A percentile compares a stretch with the other conserved stretches of the same genome.
These are phyloP conservation scores for Oreocharis arfaki DNA, from an alignment of 2,113 vertebrate species.

Conservation along the genomic window DNA sequence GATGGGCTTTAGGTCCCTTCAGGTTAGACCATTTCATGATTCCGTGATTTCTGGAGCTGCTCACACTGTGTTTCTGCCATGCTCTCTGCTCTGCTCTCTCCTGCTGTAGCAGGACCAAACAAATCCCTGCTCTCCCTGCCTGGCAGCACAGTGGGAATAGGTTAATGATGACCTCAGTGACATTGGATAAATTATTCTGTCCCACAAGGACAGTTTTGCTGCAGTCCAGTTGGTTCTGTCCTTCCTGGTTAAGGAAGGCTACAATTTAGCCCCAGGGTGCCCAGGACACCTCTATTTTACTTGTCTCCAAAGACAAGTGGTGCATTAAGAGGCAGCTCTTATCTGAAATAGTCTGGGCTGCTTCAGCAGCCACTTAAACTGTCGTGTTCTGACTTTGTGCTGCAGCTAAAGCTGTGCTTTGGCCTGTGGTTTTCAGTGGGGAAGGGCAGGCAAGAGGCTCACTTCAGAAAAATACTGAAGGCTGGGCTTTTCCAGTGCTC, in stretches of 20 bases:
- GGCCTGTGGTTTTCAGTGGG: background rate
- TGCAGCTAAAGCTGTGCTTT: background rate
- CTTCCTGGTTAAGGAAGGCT: background rate
- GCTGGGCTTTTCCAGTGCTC: background rate
- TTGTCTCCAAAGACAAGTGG: background rate
- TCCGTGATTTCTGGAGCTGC: background rate
- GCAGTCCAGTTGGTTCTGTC: background rate
- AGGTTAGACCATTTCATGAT: background rate
- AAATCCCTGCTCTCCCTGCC: background rate
- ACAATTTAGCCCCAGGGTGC: background rate
- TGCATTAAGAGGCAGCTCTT: background rate
- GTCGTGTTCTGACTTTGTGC: background rate
- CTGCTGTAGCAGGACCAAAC: background rate
- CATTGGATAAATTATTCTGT: background rate
- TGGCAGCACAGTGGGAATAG: background rate
- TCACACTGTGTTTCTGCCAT: accelerated
- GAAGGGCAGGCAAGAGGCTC: background rate
- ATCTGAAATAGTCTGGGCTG: background rate
- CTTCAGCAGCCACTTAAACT: background rate
- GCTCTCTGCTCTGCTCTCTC: background rate
- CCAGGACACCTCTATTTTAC: background rate
- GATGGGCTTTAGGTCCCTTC: background rate
- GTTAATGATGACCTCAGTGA: background rate
- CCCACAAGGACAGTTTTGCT: background rate
- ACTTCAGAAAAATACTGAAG: background rate